Base-by-base conservation (phyloP, 2,888 invertebrate species). In the Hydrotaea cyrtoneurina region DNA sequence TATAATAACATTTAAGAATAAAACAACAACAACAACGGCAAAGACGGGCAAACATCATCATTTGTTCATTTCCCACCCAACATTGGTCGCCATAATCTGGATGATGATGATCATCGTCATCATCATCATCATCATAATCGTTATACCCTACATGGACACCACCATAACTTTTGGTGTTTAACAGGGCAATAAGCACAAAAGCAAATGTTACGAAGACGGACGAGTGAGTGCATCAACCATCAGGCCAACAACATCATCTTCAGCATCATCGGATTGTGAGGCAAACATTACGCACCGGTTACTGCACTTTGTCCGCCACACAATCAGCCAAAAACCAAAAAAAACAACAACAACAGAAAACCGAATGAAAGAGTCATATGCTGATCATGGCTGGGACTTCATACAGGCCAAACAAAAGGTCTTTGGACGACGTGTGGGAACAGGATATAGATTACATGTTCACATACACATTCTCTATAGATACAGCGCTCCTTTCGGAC, bases 391-490 rank as follows among this genome's bases (percentile, higher is more conserved):
- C 23, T 74, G 73, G 15, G 39, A 23, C 43, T 74, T 21, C 13
- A 13, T 4, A 31, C n/a, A 13, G 71, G 75, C 73, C 71, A 78
- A 11, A 64, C 72, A 71, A 50, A 81, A 79, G 85, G 77, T 85
- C 82, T 82, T 85, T 82, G 79, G 77, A 69, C 69, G 46, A 15
- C 77, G 86, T 86, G 86, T 86, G 86, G 86, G 86, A 86, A 86
- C 83, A 84, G 86, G 82, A 86, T 86, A 86, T 85, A 79, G 50
- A 85, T 82, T 80, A 85, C 85, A 82, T 85, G 82, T 81, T 76
- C 77, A 74, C 57, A 50, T 31, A 31, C 31, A 31, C 31, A 31
- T n/a, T n/a, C n/a, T n/a, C n/a, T n/a, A n/a, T n/a, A n/a, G n/a
- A n/a, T n/a, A n/a, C n/a, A n/a, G n/a, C n/a, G n/a, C n/a, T n/a